Percentiles rank a stretch among this genome's conserved stretches.
Evolutionary conservation across 2,888 invertebrate species (phyloP).

Genomic region (Cenopis cana): DNA sequence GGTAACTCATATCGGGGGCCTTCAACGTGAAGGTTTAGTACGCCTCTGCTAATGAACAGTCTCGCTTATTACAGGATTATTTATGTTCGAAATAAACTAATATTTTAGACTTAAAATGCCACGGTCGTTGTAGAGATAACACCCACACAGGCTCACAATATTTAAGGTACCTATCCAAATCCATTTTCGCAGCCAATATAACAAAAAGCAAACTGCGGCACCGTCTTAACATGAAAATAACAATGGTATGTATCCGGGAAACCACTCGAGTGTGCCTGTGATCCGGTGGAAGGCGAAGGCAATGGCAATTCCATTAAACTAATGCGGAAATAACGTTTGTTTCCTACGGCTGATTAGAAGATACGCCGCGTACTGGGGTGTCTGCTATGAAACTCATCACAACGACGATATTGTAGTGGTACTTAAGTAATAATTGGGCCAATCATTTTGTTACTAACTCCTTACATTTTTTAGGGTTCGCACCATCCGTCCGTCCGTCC

Average conservation of each 20-base stretch:
- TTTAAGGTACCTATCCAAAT: background rate
- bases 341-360: constrained; percentile 36
- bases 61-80: too few relatives aligned
- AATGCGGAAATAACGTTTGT: constrained; percentile 42
- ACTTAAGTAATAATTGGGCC: too few relatives aligned
- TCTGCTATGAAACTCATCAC: background rate
- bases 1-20: too few relatives aligned
- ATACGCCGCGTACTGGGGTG: background rate
- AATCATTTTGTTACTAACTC: too few relatives aligned
- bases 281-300: constrained; percentile 36
- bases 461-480: too few relatives aligned
- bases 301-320: constrained; percentile 41
- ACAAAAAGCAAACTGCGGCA: constrained; percentile 27
- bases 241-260: constrained; percentile 30
- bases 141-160: background rate
- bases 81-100: too few relatives aligned
- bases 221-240: constrained; percentile 38
- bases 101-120: background rate
- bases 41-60: too few relatives aligned
- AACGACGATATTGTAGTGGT: too few relatives aligned
- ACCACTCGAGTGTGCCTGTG: constrained; percentile 25
- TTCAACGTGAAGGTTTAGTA: too few relatives aligned
- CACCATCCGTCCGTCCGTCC: too few relatives aligned
- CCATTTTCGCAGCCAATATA: constrained; percentile 31
- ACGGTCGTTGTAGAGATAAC: background rate